phyloP scores from a whole-genome alignment of 2,113 vertebrate species.

The Microcebus tavaratra region DNA sequence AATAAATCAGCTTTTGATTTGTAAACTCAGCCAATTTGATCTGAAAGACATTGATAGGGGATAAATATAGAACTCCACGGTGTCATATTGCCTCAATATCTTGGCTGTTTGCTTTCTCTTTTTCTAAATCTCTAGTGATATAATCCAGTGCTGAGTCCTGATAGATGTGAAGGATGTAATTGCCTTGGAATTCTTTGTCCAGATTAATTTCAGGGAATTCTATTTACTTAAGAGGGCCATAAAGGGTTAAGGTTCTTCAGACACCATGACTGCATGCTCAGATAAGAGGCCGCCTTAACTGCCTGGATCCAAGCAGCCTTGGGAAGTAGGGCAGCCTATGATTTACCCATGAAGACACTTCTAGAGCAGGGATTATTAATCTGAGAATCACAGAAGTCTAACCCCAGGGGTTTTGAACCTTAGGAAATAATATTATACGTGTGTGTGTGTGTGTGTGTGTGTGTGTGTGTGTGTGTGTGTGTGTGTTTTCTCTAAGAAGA shows the following conservation, averaged over 20 bases:
- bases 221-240: background rate
- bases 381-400: background rate
- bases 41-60: slow-evolving; percentile 68
- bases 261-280: background rate
- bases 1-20: slow-evolving; percentile 76
- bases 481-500: background rate
- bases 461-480: background rate
- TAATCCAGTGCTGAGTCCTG: background rate
- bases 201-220: background rate
- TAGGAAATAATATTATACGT: background rate
- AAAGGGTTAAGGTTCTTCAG: background rate
- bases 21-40: slow-evolving; percentile 78
- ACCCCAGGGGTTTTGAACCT: background rate
- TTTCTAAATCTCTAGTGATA: background rate
- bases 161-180: background rate
- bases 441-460: background rate
- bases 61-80: slow-evolving; percentile 64
- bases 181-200: background rate
- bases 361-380: background rate
- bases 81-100: slow-evolving; percentile 33
- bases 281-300: background rate
- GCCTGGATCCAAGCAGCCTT: too few relatives aligned
- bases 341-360: background rate
- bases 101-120: slow-evolving; percentile 13
- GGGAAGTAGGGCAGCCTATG: background rate